Evolutionary conservation across 2,113 vertebrate genomes (phyloP).

Genomic region (Platycercus adscitus): DNA sequence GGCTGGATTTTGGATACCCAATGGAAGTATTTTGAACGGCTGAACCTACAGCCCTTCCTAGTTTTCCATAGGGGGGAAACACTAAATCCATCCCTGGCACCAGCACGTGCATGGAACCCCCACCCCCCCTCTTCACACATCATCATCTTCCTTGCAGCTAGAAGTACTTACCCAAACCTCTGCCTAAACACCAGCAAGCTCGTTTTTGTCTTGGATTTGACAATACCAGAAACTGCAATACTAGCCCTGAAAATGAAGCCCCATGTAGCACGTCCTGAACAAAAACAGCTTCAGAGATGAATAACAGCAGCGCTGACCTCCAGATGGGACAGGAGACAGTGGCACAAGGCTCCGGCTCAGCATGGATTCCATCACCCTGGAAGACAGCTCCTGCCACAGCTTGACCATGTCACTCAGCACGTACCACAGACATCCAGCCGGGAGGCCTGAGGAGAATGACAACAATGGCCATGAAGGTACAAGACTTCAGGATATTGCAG

Average conservation of each 20-base stretch:
- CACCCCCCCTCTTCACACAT: not conserved
- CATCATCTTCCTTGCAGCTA: not conserved
- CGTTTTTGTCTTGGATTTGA: not conserved
- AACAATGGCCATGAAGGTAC: not conserved
- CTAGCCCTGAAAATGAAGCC: not conserved
- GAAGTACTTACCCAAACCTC: not conserved
- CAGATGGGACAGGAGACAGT: not conserved
- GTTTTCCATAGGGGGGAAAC: not conserved
- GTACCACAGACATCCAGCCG: not conserved
- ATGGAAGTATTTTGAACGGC: not conserved
- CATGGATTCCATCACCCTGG: not conserved
- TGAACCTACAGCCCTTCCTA: not conserved
- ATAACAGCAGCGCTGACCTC: not conserved
- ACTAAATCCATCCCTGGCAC: not conserved
- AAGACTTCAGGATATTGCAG: not conserved
- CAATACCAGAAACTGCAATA: not conserved
- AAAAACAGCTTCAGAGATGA: not conserved
- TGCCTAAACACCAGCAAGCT: not conserved
- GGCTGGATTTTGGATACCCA: not conserved
- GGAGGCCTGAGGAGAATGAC: not conserved
- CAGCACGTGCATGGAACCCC: not conserved
- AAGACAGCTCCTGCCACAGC: not conserved
- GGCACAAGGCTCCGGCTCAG: not conserved
- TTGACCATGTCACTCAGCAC: accelerated
- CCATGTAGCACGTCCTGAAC: accelerated